Evolutionary conservation across 2,888 invertebrate genomes (phyloP).

Genomic region (Elysia crispata): DNA sequence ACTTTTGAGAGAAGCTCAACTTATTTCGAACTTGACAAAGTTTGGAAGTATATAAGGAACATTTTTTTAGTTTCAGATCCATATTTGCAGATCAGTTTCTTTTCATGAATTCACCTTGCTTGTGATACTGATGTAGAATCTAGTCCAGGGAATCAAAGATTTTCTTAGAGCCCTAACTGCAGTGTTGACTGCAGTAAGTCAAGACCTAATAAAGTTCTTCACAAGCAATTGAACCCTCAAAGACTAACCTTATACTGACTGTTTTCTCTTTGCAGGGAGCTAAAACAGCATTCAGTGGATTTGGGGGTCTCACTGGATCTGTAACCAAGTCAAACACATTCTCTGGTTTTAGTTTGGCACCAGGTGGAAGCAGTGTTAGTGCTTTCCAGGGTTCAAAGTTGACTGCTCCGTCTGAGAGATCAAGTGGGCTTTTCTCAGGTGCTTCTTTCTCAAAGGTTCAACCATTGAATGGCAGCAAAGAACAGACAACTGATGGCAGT

Average conservation of each 20-base stretch:
- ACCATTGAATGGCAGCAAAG: slow-evolving; percentile 13
- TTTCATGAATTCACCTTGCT: too few relatives aligned
- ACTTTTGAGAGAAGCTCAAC: too few relatives aligned
- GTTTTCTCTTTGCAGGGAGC: slow-evolving; percentile 21
- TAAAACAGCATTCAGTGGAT: slow-evolving; percentile 20
- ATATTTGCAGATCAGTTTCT: too few relatives aligned
- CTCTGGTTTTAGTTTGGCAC: neutral
- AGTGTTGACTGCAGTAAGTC: too few relatives aligned
- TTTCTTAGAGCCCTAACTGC: too few relatives aligned
- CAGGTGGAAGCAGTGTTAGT: neutral
- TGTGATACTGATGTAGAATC: too few relatives aligned
- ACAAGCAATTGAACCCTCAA: neutral
- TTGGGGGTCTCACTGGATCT: slow-evolving; percentile 33
- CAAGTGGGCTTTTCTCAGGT: slow-evolving; percentile 15
- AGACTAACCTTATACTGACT: neutral
- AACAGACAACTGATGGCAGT: neutral
- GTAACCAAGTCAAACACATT: neutral
- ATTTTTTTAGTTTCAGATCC: too few relatives aligned
- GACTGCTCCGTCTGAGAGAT: neutral
- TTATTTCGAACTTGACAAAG: too few relatives aligned
- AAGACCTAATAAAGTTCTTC: too few relatives aligned
- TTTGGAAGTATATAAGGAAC: too few relatives aligned
- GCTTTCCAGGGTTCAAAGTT: neutral
- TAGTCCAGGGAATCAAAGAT: too few relatives aligned
- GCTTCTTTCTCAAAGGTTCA: slow-evolving; percentile 37